These are phyloP conservation scores for Neuroterus valhalla DNA, from an alignment of 1,140 invertebrate genomes.

Conservation along the genomic window DNA sequence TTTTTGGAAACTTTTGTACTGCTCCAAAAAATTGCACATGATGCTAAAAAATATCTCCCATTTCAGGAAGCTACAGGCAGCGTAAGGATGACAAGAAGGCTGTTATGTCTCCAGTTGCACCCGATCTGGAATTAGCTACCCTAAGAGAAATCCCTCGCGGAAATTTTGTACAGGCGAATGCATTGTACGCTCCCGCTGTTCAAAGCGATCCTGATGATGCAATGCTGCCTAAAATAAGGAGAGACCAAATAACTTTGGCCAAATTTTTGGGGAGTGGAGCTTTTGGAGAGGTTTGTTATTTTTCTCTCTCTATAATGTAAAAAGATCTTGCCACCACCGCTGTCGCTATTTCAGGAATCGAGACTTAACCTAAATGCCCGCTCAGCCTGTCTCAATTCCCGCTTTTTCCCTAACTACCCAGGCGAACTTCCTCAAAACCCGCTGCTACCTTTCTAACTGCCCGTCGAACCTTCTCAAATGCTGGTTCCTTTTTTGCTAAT, in stretches of 20 bases:
- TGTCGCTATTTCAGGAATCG: too few relatives aligned
- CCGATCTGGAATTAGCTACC: slow-evolving; percentile 90
- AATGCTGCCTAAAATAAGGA: slow-evolving; percentile 87
- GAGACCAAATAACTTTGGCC: slow-evolving; percentile 87
- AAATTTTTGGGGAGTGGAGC: slow-evolving; percentile 96
- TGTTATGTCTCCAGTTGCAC: slow-evolving; percentile 75
- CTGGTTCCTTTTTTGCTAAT: too few relatives aligned
- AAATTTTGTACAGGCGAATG: slow-evolving; percentile 87
- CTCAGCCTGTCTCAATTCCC: too few relatives aligned
- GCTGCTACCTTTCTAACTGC: too few relatives aligned
- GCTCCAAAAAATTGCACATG: neutral
- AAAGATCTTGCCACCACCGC: too few relatives aligned
- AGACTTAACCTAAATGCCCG: too few relatives aligned
- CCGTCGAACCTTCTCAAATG: too few relatives aligned
- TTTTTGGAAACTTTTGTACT: neutral
- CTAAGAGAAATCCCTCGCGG: slow-evolving; percentile 87
- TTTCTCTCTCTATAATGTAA: too few relatives aligned
- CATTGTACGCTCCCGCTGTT: slow-evolving; percentile 83
- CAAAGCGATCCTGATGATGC: slow-evolving; percentile 79
- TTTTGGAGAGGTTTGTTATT: slow-evolving; percentile 88
- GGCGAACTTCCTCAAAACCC: too few relatives aligned
- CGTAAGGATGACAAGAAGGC: slow-evolving; percentile 78
- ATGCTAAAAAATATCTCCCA: slow-evolving; percentile 29
- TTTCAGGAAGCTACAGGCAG: slow-evolving; percentile 72
- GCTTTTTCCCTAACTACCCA: too few relatives aligned